Evolutionary conservation across 1,140 invertebrate species (phyloP).

Genomic region (Parasteatoda tepidariorum): DNA sequence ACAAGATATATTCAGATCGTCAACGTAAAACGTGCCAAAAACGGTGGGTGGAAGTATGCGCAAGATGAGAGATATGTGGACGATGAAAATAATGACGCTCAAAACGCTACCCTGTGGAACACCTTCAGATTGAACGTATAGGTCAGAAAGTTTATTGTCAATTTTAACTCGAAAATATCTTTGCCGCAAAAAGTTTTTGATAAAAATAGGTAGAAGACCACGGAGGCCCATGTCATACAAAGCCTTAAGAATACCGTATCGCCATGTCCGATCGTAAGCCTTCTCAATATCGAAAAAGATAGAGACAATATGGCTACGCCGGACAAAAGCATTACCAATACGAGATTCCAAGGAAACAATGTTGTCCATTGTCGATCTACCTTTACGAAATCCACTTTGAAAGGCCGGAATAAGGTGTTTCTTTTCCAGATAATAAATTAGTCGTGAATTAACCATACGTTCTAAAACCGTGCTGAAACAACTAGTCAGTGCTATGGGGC

Average conservation of each 20-base stretch:
- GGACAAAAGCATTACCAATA: conserved; percentile 65
- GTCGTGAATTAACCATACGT: no score
- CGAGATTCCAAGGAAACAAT: conserved; percentile 65
- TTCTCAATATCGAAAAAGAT: no score
- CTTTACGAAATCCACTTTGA: no score
- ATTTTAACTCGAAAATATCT: no score
- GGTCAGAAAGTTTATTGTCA: not conserved
- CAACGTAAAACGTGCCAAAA: not conserved
- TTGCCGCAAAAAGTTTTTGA: conserved; percentile 24
- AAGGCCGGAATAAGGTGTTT: conserved; percentile 64
- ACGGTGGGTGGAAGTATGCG: not conserved
- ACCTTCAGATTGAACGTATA: no score
- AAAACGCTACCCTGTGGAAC: no score
- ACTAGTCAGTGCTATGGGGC: no score
- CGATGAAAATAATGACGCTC: conserved; percentile 29
- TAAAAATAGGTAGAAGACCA: not conserved
- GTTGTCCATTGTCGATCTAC: conserved; percentile 68
- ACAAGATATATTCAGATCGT: no score
- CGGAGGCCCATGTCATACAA: conserved; percentile 27
- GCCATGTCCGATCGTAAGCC: no score
- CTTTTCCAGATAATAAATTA: no score
- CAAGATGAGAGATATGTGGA: not conserved
- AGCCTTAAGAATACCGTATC: no score
- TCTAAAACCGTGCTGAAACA: no score
- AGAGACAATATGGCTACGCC: conserved; percentile 64